Percentiles rank a stretch among this genome's conserved stretches.
These are phyloP conservation scores for Copidosoma floridanum DNA, from an alignment of 1,140 invertebrate species.

Conservation along the genomic window DNA sequence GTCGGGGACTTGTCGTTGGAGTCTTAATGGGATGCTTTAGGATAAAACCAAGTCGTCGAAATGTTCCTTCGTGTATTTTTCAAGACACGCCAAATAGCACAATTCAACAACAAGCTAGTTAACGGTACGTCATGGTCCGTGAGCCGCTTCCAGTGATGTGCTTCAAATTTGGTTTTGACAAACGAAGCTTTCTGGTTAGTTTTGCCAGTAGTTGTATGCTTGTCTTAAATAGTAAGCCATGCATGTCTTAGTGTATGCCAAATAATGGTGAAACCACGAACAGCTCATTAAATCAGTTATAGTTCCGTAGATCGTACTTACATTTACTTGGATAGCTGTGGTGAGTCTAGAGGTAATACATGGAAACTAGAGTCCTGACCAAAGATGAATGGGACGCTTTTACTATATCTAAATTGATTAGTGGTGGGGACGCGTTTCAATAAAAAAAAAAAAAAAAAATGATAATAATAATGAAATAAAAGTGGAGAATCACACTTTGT, in stretches of 20 bases:
- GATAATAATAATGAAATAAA: too few relatives aligned
- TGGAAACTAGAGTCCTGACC: constrained; percentile 67
- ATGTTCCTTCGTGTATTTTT: too few relatives aligned
- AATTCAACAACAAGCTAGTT: too few relatives aligned
- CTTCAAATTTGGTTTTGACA: too few relatives aligned
- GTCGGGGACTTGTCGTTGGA: too few relatives aligned
- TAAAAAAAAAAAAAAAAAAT: too few relatives aligned
- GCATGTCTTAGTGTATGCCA: constrained; percentile 73
- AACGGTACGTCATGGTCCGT: too few relatives aligned
- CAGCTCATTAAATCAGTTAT: constrained; percentile 78
- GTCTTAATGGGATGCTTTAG: too few relatives aligned
- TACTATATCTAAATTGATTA: constrained; percentile 71
- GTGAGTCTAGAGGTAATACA: constrained; percentile 79
- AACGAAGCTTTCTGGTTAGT: constrained; percentile 59
- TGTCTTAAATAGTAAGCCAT: constrained; percentile 78
- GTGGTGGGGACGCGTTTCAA: constrained; percentile 50
- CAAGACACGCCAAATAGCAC: too few relatives aligned
- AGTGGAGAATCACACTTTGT: too few relatives aligned
- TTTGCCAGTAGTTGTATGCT: constrained; percentile 74
- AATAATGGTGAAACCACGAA: constrained; percentile 74
- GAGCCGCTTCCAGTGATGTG: too few relatives aligned
- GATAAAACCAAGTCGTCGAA: too few relatives aligned
- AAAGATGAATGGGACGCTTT: constrained; percentile 68
- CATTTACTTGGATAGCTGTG: constrained; percentile 86
- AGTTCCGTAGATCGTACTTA: constrained; percentile 53